phyloP scores from a whole-genome alignment of 2,888 invertebrate species.

The Marasmarcha lunaedactyla region DNA sequence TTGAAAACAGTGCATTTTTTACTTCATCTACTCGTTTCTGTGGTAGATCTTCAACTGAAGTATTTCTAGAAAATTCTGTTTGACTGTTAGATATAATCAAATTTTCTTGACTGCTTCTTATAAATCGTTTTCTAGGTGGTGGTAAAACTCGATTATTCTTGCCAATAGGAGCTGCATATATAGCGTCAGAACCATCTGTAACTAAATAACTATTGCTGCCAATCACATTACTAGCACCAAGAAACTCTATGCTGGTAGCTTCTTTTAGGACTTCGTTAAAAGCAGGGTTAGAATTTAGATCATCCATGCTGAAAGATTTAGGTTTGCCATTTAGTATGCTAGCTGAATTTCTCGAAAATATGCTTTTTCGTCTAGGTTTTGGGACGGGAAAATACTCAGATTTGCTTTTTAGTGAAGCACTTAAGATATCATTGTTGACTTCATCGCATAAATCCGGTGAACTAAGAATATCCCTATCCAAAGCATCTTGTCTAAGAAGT shows the following conservation, averaged over 20 bases:
- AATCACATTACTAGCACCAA: constrained; percentile 22
- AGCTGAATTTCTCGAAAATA: constrained; percentile 35
- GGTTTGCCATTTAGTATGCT: constrained; percentile 51
- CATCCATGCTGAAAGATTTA: constrained; percentile 54
- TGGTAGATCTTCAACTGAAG: constrained; percentile 37
- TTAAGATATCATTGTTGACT: neutral
- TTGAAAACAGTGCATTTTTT: too few relatives aligned
- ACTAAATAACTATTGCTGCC: constrained; percentile 38
- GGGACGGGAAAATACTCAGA: constrained; percentile 28
- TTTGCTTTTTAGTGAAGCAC: constrained; percentile 9
- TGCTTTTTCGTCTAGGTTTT: constrained; percentile 27
- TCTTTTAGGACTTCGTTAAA: constrained; percentile 44
- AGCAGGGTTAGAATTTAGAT: constrained; percentile 32
- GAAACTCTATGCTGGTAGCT: constrained; percentile 51
- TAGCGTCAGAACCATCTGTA: constrained; percentile 46
- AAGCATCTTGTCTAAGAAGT: constrained; percentile 28
- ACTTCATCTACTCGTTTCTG: too few relatives aligned
- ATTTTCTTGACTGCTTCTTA: neutral
- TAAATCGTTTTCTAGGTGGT: neutral
- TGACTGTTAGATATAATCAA: too few relatives aligned
- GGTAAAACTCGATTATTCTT: constrained; percentile 24
- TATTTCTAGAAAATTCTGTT: too few relatives aligned
- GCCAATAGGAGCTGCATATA: constrained; percentile 33
- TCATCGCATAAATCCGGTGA: constrained; percentile 15
- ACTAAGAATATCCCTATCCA: constrained; percentile 18